Evolutionary conservation across 1,140 invertebrate genomes (phyloP).

Genomic region (Arctopsyche grandis): DNA sequence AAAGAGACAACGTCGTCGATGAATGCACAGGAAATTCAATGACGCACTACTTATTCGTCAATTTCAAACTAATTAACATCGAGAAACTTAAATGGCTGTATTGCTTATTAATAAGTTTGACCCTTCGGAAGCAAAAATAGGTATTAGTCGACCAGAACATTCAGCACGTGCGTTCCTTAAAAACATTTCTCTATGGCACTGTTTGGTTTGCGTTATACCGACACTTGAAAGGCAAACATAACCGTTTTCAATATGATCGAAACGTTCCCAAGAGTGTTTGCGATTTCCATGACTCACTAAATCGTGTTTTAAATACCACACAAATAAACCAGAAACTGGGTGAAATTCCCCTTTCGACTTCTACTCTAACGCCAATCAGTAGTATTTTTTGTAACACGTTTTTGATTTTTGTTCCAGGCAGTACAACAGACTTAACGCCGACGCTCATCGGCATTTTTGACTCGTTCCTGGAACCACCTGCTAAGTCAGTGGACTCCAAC

Average conservation of each 20-base stretch:
- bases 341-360: background rate
- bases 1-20: too few species aligned
- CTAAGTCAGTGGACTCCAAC: background rate
- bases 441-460: conserved; percentile 70
- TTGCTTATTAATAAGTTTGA: too few species aligned
- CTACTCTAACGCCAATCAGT: background rate
- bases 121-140: too few species aligned
- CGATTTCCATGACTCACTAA: background rate
- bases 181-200: background rate
- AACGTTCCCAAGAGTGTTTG: background rate
- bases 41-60: too few species aligned
- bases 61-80: too few species aligned
- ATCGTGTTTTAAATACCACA: background rate
- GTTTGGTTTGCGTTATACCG: conserved; percentile 5
- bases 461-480: conserved; percentile 57
- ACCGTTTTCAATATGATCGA: background rate
- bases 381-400: conserved; percentile 2
- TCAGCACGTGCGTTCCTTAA: conserved; percentile 11
- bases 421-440: conserved; percentile 69
- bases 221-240: background rate
- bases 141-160: background rate
- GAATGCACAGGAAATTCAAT: too few species aligned
- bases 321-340: background rate
- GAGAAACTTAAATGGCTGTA: too few species aligned
- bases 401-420: conserved; percentile 64